Evolutionary conservation across 2,888 invertebrate genomes (phyloP).

Genomic region (Epinotia nisella): DNA sequence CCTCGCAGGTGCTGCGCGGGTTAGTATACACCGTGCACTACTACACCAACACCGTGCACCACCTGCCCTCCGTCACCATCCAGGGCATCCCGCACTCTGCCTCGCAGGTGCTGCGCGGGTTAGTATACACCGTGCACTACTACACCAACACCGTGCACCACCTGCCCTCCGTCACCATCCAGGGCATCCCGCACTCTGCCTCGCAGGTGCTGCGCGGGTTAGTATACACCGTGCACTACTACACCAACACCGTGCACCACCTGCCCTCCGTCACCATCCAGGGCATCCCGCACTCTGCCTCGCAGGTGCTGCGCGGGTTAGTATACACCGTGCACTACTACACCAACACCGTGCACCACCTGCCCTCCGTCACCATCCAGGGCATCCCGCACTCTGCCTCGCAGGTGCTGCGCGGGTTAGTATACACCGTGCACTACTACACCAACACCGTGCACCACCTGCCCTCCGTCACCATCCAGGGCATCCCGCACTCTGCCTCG

Average conservation of each 20-base stretch:
- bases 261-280: neutral
- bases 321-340: slow-evolving; percentile 1
- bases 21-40: slow-evolving; percentile 1
- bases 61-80: slow-evolving; percentile 74
- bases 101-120: slow-evolving; percentile 70
- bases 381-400: neutral
- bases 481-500: neutral
- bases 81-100: slow-evolving; percentile 71
- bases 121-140: slow-evolving; percentile 64
- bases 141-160: slow-evolving; percentile 49
- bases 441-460: neutral
- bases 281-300: neutral
- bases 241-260: slow-evolving; percentile 21
- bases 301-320: neutral
- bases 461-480: neutral
- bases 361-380: neutral
- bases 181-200: neutral
- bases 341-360: slow-evolving; percentile 20
- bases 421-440: neutral
- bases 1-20: slow-evolving; percentile 50
- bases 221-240: slow-evolving; percentile 1
- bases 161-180: neutral
- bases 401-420: neutral
- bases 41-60: slow-evolving; percentile 69
- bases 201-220: neutral